A percentile compares a stretch with the other conserved stretches of the same genome.
Conservation (phyloP, 2,797 vertebrate species). For the Rhodeus uyekii region DNA sequence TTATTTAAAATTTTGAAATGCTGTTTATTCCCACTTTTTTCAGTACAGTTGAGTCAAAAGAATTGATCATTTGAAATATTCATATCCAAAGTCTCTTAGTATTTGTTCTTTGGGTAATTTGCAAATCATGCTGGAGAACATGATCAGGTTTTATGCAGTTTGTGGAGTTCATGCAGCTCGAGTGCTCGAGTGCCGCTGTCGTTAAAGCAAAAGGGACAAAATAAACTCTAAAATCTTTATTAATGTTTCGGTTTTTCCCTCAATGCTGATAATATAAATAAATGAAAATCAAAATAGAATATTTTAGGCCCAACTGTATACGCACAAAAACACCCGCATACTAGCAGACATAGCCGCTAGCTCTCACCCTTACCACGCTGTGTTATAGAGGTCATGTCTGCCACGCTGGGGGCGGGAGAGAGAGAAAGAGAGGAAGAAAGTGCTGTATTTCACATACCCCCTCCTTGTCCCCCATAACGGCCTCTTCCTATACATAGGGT, state of each 20-base stretch:
- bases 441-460: conserved; percentile 28
- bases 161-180: too few relatives aligned
- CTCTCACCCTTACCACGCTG: neutral
- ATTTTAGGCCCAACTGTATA: neutral
- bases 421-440: neutral
- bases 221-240: neutral
- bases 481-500: conserved; percentile 65
- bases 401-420: conserved; percentile 1
- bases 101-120: neutral
- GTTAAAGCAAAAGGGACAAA: too few relatives aligned
- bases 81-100: neutral
- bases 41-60: too few relatives aligned
- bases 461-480: conserved; percentile 30
- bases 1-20: neutral
- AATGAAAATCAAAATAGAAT: neutral
- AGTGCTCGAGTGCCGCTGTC: neutral
- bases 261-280: neutral
- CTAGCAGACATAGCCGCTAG: neutral
- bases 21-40: too few relatives aligned
- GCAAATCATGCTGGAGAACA: neutral
- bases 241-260: neutral
- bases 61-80: neutral
- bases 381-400: conserved; percentile 35
- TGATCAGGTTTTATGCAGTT: neutral
- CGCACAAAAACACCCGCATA: neutral